A percentile compares a stretch with the other conserved stretches of the same genome.
These are phyloP conservation scores for Pseudorhiza aurosa DNA, from an alignment of 30 jellyfish, hydroid and myxozoan genomes.

Conservation along the genomic window DNA sequence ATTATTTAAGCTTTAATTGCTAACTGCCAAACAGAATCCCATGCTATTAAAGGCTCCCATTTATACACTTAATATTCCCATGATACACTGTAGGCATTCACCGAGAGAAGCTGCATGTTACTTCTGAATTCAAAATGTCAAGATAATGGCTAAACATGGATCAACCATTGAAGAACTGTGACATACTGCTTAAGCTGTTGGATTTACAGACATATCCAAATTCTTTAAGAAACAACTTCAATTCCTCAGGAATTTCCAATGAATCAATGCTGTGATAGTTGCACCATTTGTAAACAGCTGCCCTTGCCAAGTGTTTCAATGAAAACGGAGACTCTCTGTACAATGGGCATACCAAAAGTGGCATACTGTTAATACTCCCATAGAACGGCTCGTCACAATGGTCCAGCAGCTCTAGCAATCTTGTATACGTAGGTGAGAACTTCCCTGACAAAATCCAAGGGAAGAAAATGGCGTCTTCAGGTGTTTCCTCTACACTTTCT, in stretches of 20 bases:
- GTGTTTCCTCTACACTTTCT: constrained; percentile 1
- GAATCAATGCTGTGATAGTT: constrained; percentile 39
- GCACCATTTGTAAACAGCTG: constrained; percentile 29
- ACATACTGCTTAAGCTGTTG: too few species aligned
- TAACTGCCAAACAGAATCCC: too few species aligned
- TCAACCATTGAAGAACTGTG: not conserved
- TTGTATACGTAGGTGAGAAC: constrained; percentile 48
- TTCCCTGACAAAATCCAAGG: constrained; percentile 34
- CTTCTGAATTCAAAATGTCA: not conserved
- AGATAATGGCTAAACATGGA: not conserved
- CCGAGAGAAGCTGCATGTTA: too few species aligned
- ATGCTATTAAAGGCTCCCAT: too few species aligned
- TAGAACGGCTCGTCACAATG: constrained; percentile 25
- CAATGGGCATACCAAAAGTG: constrained; percentile 50
- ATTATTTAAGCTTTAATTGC: too few species aligned
- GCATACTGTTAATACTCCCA: constrained; percentile 12
- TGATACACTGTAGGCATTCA: too few species aligned
- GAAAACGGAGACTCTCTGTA: constrained; percentile 32
- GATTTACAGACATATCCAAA: constrained; percentile 4
- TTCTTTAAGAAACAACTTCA: constrained; percentile 29
- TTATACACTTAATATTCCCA: too few species aligned
- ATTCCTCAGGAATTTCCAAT: constrained; percentile 47
- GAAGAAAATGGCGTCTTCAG: not conserved
- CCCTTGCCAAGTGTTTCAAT: constrained; percentile 44
- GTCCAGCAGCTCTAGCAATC: constrained; percentile 42